Conservation (phyloP, 2,113 vertebrate species). For the Anas platyrhynchos region DNA sequence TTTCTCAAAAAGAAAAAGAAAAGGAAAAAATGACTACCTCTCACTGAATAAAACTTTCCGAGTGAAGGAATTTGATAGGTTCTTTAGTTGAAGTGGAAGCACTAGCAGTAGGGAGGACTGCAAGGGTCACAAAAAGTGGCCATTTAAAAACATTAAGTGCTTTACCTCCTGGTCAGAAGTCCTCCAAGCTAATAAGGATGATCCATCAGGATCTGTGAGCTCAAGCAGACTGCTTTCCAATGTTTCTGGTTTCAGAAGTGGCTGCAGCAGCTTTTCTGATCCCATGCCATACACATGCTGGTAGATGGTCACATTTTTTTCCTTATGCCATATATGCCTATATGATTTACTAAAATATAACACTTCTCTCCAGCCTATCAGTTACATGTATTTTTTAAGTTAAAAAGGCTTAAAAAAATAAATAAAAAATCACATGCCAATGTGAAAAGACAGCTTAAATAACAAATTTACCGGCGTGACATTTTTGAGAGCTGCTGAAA, state of each 20-base stretch:
- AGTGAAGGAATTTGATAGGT: background rate
- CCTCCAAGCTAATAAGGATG: background rate
- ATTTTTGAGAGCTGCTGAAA: background rate
- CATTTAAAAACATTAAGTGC: background rate
- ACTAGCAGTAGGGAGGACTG: background rate
- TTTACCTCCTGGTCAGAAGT: background rate
- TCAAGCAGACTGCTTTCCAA: background rate
- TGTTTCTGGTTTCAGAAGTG: background rate
- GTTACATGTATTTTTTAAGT: background rate
- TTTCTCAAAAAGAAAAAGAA: background rate
- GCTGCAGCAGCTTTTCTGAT: background rate
- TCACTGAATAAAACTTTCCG: background rate
- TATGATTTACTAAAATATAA: background rate
- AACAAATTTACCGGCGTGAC: background rate
- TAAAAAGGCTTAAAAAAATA: background rate
- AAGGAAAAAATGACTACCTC: background rate
- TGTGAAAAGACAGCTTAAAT: background rate
- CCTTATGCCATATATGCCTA: accelerated
- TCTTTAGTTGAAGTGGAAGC: background rate
- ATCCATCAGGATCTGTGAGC: background rate
- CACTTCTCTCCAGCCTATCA: background rate
- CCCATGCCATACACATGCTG: background rate
- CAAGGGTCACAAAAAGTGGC: background rate
- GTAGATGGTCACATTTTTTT: background rate
- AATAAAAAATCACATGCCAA: background rate